Conservation (phyloP, 2,888 invertebrate genomes). For the Cataglyphis livida region DNA sequence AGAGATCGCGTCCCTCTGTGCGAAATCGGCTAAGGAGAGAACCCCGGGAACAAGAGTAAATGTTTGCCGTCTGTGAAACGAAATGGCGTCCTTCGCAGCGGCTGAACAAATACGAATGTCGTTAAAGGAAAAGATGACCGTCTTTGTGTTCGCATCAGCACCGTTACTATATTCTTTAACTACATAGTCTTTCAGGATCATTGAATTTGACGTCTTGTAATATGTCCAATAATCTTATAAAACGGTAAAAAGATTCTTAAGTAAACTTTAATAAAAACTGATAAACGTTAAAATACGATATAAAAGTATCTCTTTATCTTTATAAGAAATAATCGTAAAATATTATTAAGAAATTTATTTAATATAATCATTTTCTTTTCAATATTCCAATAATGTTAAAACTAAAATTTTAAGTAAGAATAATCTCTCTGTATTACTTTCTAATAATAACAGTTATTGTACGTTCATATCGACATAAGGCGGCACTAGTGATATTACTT, state of each 20-base stretch:
- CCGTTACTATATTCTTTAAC: not conserved
- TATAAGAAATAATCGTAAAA: not conserved
- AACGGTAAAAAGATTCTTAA: not conserved
- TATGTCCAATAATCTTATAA: not conserved
- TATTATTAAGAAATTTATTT: not conserved
- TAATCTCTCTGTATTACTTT: not conserved
- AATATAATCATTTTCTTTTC: not conserved
- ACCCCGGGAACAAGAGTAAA: slow-evolving; percentile 65
- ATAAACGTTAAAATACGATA: not conserved
- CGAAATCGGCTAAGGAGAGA: slow-evolving; percentile 59
- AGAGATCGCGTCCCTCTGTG: slow-evolving; percentile 13
- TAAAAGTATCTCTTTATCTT: not conserved
- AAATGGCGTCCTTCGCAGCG: slow-evolving; percentile 65
- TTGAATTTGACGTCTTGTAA: not conserved
- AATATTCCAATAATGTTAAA: not conserved
- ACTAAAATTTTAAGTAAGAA: not conserved
- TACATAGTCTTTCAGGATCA: not conserved
- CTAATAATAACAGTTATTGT: slow-evolving; percentile 16
- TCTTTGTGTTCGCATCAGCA: slow-evolving; percentile 39
- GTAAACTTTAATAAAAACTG: not conserved
- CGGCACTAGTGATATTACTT: not conserved
- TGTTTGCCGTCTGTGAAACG: slow-evolving; percentile 66
- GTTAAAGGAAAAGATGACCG: slow-evolving; percentile 57
- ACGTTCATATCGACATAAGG: not conserved
- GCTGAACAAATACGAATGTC: slow-evolving; percentile 67